These are phyloP conservation scores for Chionis minor DNA, from an alignment of 2,113 vertebrate species.

Conservation along the genomic window DNA sequence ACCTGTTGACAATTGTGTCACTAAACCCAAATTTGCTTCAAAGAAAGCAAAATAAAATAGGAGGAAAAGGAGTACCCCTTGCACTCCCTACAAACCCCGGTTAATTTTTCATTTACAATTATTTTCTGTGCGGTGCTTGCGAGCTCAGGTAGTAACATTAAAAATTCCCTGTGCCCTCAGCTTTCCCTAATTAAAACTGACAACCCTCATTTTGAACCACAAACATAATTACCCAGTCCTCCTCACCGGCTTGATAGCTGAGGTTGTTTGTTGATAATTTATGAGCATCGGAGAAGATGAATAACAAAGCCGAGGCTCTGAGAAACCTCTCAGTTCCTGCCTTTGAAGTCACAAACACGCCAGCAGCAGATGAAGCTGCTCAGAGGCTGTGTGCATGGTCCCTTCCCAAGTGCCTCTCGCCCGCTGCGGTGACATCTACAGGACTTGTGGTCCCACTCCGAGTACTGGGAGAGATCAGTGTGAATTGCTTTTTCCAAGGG, in stretches of 20 bases:
- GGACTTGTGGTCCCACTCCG: fast-evolving
- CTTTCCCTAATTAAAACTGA: slow-evolving; percentile 72
- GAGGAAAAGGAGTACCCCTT: background rate
- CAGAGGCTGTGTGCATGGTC: fast-evolving
- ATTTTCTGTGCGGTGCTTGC: background rate
- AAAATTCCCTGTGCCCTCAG: slow-evolving; percentile 59
- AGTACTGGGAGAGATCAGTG: background rate
- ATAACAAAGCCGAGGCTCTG: slow-evolving; percentile 44
- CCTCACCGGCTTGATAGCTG: slow-evolving; percentile 26
- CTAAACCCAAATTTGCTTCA: background rate
- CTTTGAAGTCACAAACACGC: slow-evolving; percentile 46
- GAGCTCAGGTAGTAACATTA: slow-evolving; percentile 52
- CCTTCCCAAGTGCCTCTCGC: background rate
- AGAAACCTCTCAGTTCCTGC: slow-evolving; percentile 40
- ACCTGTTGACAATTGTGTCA: background rate
- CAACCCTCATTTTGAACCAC: slow-evolving; percentile 65
- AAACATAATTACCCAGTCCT: slow-evolving; percentile 67
- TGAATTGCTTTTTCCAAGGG: background rate
- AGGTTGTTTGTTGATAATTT: slow-evolving; percentile 71
- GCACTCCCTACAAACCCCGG: background rate
- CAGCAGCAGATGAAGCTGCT: background rate
- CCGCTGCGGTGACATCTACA: background rate
- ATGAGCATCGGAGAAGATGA: slow-evolving; percentile 54
- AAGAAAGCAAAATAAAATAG: background rate
- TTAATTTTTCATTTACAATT: slow-evolving; percentile 37